phyloP scores from a whole-genome alignment of 1,140 invertebrate species.

The Scaptomyza hsui region DNA sequence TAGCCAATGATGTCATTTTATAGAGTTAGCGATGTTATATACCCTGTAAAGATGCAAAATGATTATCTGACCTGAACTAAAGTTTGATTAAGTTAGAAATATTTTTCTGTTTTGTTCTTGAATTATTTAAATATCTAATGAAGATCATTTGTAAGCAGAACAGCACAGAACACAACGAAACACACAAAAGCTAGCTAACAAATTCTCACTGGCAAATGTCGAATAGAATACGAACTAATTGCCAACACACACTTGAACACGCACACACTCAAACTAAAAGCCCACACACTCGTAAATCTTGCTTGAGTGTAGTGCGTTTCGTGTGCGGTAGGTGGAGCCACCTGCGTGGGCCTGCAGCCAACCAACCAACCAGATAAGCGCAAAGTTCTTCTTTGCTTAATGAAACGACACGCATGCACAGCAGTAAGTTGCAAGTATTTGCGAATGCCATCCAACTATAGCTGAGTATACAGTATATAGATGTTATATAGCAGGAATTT shows the following conservation, averaged over 20 bases:
- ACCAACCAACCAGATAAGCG: constrained; percentile 49
- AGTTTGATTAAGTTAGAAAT: background rate
- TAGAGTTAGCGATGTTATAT: background rate
- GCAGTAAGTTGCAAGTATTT: constrained; percentile 23
- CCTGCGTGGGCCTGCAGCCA: constrained; percentile 16
- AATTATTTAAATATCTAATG: background rate
- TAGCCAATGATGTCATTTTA: constrained; percentile 12
- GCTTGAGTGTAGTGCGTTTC: constrained; percentile 7
- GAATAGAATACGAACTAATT: background rate
- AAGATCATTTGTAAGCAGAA: background rate
- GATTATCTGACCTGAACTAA: no score
- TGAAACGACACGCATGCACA: constrained; percentile 47
- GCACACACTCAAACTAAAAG: background rate
- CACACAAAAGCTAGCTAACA: background rate
- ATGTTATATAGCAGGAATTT: constrained; percentile 25
- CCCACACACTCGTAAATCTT: constrained; percentile 9
- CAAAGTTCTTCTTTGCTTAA: constrained; percentile 32
- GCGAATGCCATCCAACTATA: constrained; percentile 2
- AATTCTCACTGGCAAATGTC: background rate
- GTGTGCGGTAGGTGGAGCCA: constrained; percentile 39
- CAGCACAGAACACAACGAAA: no score
- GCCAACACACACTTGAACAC: background rate
- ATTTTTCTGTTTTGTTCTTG: no score
- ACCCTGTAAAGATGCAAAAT: background rate
- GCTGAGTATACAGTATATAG: constrained; percentile 12